These are phyloP conservation scores for Streptopelia turtur DNA, from an alignment of 2,797 vertebrate species.

Conservation along the genomic window DNA sequence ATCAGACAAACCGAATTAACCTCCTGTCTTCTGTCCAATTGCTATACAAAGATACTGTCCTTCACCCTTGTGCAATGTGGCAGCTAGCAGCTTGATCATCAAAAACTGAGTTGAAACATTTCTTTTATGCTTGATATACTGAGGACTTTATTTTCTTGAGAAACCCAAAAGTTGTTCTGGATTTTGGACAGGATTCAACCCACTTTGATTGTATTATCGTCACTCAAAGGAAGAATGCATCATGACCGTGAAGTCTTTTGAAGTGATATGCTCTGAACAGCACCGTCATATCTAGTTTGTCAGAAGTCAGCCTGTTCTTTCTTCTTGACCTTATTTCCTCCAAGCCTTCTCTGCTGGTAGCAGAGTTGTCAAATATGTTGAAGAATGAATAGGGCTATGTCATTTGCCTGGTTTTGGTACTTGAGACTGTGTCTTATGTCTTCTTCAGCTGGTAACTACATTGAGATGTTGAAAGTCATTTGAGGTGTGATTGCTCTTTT, in stretches of 20 bases:
- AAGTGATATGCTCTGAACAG: not conserved
- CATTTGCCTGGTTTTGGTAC: not conserved
- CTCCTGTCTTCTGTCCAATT: not conserved
- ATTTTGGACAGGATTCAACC: not conserved
- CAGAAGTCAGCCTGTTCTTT: not conserved
- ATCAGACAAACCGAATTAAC: not conserved
- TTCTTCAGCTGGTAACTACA: not conserved
- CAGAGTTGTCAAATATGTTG: not conserved
- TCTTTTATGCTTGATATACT: not conserved
- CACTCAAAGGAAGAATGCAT: not conserved
- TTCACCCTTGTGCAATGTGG: not conserved
- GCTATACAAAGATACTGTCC: not conserved
- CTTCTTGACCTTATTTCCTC: not conserved
- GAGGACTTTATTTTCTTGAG: not conserved
- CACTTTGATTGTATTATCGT: not conserved
- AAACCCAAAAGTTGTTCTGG: not conserved
- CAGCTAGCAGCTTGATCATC: not conserved
- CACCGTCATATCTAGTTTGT: not conserved
- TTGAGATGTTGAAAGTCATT: not conserved
- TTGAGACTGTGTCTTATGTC: not conserved
- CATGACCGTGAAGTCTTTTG: not conserved
- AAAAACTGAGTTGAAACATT: not conserved
- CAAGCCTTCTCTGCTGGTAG: not conserved
- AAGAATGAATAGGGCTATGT: not conserved
- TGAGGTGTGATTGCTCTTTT: not conserved